These are phyloP conservation scores for Vicugna pacos DNA, from an alignment of 2,113 vertebrate species.

Conservation along the genomic window DNA sequence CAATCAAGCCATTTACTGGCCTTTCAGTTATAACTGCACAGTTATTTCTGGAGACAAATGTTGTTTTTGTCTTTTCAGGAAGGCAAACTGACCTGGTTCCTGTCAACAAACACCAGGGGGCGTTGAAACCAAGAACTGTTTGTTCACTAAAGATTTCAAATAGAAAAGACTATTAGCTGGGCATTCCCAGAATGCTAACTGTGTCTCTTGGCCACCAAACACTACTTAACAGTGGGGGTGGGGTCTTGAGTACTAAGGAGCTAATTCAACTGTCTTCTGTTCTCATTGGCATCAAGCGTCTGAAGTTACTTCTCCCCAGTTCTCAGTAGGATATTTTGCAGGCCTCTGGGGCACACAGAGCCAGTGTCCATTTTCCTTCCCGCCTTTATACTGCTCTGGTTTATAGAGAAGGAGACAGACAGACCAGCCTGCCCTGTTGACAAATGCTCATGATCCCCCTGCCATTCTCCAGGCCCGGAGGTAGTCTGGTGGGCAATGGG, in stretches of 20 bases:
- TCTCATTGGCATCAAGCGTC: neutral
- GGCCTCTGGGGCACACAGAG: neutral
- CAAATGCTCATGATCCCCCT: neutral
- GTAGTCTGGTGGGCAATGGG: neutral
- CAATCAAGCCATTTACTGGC: slow-evolving; percentile 71
- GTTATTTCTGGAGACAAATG: slow-evolving; percentile 74
- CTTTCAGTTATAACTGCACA: slow-evolving; percentile 60
- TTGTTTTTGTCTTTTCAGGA: slow-evolving; percentile 76
- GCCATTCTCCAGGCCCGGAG: neutral
- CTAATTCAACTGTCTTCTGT: neutral
- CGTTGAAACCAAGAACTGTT: slow-evolving; percentile 66
- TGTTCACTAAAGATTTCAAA: slow-evolving; percentile 52
- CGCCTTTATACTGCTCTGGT: neutral
- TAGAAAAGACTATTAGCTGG: slow-evolving; percentile 41
- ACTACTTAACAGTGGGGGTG: neutral
- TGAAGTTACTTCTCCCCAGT: neutral
- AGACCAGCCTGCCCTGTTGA: neutral
- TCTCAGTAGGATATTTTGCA: slow-evolving; percentile 53
- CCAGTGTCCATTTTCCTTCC: neutral
- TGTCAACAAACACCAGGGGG: slow-evolving; percentile 73
- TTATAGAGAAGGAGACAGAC: neutral
- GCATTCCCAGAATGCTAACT: neutral
- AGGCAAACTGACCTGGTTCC: slow-evolving; percentile 69
- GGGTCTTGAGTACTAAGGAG: neutral
- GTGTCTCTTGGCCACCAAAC: neutral